Base-by-base conservation (phyloP, 2,113 vertebrate species). In the Lipotes vexillifer region DNA sequence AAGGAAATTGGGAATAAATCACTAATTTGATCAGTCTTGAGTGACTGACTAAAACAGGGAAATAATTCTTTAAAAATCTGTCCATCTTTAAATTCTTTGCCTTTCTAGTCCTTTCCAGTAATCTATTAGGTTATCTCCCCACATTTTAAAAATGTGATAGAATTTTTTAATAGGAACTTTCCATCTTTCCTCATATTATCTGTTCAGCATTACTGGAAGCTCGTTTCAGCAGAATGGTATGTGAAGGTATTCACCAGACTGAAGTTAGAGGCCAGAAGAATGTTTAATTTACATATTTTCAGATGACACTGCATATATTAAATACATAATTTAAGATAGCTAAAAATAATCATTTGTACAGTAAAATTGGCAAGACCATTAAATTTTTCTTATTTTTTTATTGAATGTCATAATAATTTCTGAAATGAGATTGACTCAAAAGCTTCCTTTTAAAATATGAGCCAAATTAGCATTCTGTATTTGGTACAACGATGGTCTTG, bases 11-110 rank as follows among this genome's bases (percentile, higher is more conserved):
- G 71, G 65, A 74, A 81, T 10, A 68, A 52, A 38, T 97, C 12
- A 41, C 6, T 95, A 38, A 94, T 97, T 89, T 95, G 55, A 92
- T 96, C 95, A 92, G 59, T 57, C 11, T 94, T 92, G 23, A 23
- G 27, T 71, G 3, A 5, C 6, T 36, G 27, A 31, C 55, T 2
- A 94, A 93, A 38, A 36, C 20, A 77, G 44, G 9, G 55, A 77
- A 95, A 95, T 41, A 88, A 46, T 31, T 46, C 0, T 2, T 74
- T 5, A 68, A 93, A 83, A 49, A 57, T 77, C 10, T 61, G 7
- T 59, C 15, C 25, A 65, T 38, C 36, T 92, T 46, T 82, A 82
- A 81, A 20, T 78, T 11, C 0, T 55, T 41, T 84, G 3, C 6
- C 21, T 93, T 97, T 97, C 3, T 36, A 17, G 12, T 78, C 15